Base-by-base conservation (phyloP, 2,797 vertebrate species). In the Alosa sapidissima region DNA sequence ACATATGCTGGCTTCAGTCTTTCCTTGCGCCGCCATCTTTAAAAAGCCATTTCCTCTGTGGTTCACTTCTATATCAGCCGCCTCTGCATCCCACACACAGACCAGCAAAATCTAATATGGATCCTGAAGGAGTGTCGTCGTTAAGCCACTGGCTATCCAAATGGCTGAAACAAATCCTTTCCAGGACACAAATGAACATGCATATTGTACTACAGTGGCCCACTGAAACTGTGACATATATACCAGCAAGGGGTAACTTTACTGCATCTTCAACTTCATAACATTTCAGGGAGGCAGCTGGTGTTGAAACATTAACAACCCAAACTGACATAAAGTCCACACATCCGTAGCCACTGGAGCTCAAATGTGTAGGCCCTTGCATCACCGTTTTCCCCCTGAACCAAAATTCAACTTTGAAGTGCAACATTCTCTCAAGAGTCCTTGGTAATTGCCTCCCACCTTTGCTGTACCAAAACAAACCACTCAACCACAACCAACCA, bases 21-120 rank as follows among this genome's bases (percentile, higher is more conserved):
- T 36, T 78, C 41, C 13, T 78, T 16, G 19, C 14, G 5, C 41
- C 41, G 19, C 41, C 72, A 78, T 78, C 72, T 78, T 47, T 78
- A 78, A 78, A 78, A 78, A 78, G 72, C 41, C 41, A 78, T 78
- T 78, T 78, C 72, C 72, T 78, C 72, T 78, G 72, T 78, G 72
- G 72, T 78, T 78, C 72, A 21, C 36, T 21, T 78, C 72, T 78
- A 41, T 41, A 78, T 78, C 72, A 78, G 5, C 72, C 72, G 2
- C 72, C 72, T 16, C 41, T 78, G 72, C 72, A 78, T 47, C 72
- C 72, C 72, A 78, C 72, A 7, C 19, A 78, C 36, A 78, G 72
- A 78, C 19, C 7, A 45, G 19, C 41, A 21, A 45, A 47, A 47
- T 45, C 36, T 78, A 78, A 78, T 78, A 78, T 47, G 19, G 41